Percentiles rank a stretch among this genome's conserved stretches.
Conservation (phyloP, 2,888 invertebrate genomes). For the Hypomecis punctinalis region DNA sequence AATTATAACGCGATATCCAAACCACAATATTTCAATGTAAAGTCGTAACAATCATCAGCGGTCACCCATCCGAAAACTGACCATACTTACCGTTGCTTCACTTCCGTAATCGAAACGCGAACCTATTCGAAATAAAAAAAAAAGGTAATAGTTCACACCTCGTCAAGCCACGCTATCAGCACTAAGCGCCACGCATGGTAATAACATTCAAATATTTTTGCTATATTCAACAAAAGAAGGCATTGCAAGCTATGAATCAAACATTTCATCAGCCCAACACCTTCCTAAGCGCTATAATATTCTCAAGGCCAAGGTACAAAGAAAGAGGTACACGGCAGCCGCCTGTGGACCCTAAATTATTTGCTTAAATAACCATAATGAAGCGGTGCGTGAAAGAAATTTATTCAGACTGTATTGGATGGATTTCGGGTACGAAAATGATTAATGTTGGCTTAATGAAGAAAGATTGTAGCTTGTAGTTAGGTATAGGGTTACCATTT, state of each 20-base stretch:
- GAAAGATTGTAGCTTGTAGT: slow-evolving; percentile 22
- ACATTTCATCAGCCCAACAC: background rate
- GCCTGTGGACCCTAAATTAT: slow-evolving; percentile 15
- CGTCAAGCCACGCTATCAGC: no score
- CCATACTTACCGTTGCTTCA: no score
- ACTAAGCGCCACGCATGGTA: no score
- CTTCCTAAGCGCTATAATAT: background rate
- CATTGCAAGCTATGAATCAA: background rate
- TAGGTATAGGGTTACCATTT: slow-evolving; percentile 1
- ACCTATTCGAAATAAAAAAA: no score
- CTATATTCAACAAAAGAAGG: no score
- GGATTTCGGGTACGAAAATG: slow-evolving; percentile 30
- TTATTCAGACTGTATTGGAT: slow-evolving; percentile 28
- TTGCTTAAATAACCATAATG: slow-evolving; percentile 24
- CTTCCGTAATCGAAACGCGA: no score
- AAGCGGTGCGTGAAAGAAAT: slow-evolving; percentile 31
- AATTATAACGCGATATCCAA: no score
- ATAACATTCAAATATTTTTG: no score
- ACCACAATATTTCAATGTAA: no score
- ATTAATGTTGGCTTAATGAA: slow-evolving; percentile 38
- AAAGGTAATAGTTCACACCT: no score
- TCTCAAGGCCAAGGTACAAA: slow-evolving; percentile 5
- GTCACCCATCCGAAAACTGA: no score
- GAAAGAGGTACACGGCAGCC: background rate
- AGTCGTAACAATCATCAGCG: no score